Evolutionary conservation across 2,797 vertebrate species (phyloP), one percentile per base, ranked within the genome.

Genomic region (Cheracebus regulus): DNA sequence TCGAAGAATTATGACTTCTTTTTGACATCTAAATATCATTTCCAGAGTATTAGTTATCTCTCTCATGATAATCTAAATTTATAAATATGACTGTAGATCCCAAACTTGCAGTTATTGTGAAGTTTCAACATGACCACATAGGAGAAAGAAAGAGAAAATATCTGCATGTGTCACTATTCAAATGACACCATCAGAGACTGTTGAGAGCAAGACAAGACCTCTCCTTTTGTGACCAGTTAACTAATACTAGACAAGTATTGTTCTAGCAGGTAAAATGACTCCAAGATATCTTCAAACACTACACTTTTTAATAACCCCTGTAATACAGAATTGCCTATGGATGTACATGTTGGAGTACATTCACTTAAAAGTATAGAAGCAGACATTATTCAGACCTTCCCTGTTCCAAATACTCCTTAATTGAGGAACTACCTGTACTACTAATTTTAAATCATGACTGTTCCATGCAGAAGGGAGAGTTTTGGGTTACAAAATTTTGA

Each of bases 1-100:
- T 99, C 98, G 98, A 98, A 98, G 98, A 99, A 98, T 94, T 97
- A 33, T 73, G 95, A 98, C 26, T 0, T 98, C 36, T 97, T 97
- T 92, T 82, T 93, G 97, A 96, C 93, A 97, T 96, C 93, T 89
- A 98, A 97, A 97, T 94, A 93, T 90, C 8, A 33, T 94, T 97
- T 98, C 97, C 98, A 98, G 97, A 97, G 96, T 78, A 89, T 95
- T 95, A 97, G 97, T 97, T 97, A 97, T 93, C 67, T 98, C 72
- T 98, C 97, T 5, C 64, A 94, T 93, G 97, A 96, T 94, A 83
- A 97, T 95, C 92, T 96, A 96, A 97, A 97, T 97, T 97, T 98
- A 95, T 98, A 98, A 97, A 98, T 98, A 97, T 97, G 90, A 97
- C 95, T 98, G 90, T 90, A 98, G 96, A 95, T 97, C 92, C 98